These are phyloP conservation scores for Elachura formosa DNA, from an alignment of 2,113 vertebrate genomes.

Conservation along the genomic window DNA sequence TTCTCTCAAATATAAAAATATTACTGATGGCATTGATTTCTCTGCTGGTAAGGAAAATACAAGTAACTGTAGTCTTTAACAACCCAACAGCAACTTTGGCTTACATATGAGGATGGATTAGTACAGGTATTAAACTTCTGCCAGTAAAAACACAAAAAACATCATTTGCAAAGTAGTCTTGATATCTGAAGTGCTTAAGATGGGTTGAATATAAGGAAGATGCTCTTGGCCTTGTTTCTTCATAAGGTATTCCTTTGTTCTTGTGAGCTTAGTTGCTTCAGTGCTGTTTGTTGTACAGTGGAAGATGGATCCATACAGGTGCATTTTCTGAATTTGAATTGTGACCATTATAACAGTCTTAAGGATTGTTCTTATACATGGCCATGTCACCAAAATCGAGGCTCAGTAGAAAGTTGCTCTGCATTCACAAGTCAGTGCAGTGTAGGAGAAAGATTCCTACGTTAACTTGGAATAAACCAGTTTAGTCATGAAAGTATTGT, in stretches of 20 bases:
- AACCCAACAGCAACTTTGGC: background rate
- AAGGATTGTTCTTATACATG: background rate
- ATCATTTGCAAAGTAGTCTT: background rate
- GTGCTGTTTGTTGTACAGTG: background rate
- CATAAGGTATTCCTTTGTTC: background rate
- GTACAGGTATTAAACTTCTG: background rate
- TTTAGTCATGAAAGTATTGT: background rate
- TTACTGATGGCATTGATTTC: background rate
- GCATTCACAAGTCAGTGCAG: background rate
- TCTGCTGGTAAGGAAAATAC: background rate
- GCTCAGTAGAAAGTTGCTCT: background rate
- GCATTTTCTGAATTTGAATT: background rate
- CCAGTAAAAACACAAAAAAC: background rate
- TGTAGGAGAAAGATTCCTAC: background rate
- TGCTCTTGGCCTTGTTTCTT: background rate
- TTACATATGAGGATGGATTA: background rate
- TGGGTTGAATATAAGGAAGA: background rate
- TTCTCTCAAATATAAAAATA: background rate
- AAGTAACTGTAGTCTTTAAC: background rate
- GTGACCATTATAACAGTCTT: fast-evolving
- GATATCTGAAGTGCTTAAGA: background rate
- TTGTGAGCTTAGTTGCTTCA: background rate
- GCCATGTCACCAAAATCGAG: background rate
- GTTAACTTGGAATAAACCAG: background rate
- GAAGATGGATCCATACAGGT: background rate